These are phyloP conservation scores for Cremastobaeus sp. DNA, from an alignment of 2,888 invertebrate genomes.

Conservation along the genomic window DNA sequence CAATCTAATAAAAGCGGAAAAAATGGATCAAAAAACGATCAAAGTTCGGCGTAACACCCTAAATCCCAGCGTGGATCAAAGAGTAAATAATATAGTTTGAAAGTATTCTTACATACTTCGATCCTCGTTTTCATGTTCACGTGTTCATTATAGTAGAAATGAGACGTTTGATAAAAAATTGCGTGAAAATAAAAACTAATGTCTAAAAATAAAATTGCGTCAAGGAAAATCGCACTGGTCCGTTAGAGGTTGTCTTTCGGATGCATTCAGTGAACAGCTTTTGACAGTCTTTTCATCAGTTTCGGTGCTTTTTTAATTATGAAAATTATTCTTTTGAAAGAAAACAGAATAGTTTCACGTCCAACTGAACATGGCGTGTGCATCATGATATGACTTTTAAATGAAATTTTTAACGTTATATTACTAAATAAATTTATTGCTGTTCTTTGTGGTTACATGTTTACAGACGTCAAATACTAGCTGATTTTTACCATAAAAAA, in stretches of 20 bases:
- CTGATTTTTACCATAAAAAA: too few relatives aligned
- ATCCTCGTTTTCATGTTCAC: too few relatives aligned
- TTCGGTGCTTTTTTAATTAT: slow-evolving; percentile 50
- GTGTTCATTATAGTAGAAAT: too few relatives aligned
- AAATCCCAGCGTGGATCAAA: too few relatives aligned
- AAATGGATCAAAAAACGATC: too few relatives aligned
- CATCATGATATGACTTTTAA: slow-evolving; percentile 5
- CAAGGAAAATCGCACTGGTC: slow-evolving; percentile 13
- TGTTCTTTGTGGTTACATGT: too few relatives aligned
- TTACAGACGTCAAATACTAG: too few relatives aligned
- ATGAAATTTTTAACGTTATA: slow-evolving; percentile 14
- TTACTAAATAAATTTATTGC: not conserved
- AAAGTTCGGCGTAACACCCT: too few relatives aligned
- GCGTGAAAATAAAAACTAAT: too few relatives aligned
- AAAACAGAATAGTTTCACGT: slow-evolving; percentile 26
- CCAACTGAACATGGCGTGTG: slow-evolving; percentile 11
- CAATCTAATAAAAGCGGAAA: too few relatives aligned
- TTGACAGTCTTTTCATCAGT: slow-evolving; percentile 40
- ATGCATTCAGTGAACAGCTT: slow-evolving; percentile 18
- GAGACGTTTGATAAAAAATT: not conserved
- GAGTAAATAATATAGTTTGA: too few relatives aligned
- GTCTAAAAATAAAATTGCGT: slow-evolving; percentile 46
- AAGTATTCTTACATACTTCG: too few relatives aligned
- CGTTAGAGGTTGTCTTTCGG: slow-evolving; percentile 23
- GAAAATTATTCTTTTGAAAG: slow-evolving; percentile 45